phyloP scores from a whole-genome alignment of 2,113 vertebrate species.

The Hemibagrus wyckioides region DNA sequence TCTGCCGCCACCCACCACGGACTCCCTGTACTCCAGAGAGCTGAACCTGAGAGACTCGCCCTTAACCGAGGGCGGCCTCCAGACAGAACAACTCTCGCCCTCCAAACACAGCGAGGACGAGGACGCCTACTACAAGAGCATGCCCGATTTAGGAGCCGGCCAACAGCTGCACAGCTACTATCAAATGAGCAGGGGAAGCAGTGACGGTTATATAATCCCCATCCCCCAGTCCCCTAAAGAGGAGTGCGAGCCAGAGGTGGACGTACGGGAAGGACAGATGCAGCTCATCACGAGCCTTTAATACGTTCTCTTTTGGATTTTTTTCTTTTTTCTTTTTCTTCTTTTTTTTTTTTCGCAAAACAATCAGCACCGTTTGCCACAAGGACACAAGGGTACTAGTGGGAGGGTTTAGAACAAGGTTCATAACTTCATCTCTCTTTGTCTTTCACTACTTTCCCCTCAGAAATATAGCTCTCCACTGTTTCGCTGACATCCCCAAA shows the following conservation, averaged over 20 bases:
- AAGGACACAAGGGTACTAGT: constrained; percentile 16
- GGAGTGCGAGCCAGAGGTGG: constrained; percentile 90
- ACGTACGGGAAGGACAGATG: constrained; percentile 99
- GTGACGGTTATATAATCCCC: constrained; percentile 96
- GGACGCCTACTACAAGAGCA: constrained; percentile 99
- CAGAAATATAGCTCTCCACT: constrained; percentile 28
- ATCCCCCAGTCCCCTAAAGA: constrained; percentile 82
- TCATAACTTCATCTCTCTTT: constrained; percentile 40
- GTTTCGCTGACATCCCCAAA: constrained; percentile 43
- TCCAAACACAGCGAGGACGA: constrained; percentile 91
- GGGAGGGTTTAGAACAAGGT: constrained; percentile 44
- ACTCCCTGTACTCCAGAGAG: constrained; percentile 99
- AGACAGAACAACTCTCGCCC: constrained; percentile 90
- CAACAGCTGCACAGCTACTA: constrained; percentile 95
- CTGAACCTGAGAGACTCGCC: constrained; percentile 98
- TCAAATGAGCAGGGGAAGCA: constrained; percentile 93
- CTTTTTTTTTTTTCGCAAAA: constrained; percentile 42
- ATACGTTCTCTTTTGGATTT: constrained; percentile 61
- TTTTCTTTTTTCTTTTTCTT: constrained; percentile 51
- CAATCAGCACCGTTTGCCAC: constrained; percentile 55
- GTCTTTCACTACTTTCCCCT: constrained; percentile 45
- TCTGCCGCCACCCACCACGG: constrained; percentile 95
- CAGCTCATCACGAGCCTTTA: constrained; percentile 99
- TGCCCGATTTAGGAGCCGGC: constrained; percentile 94
- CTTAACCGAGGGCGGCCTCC: constrained; percentile 87